Conservation (phyloP, 2,888 invertebrate genomes). For the Xanthorhoe spadicearia region DNA sequence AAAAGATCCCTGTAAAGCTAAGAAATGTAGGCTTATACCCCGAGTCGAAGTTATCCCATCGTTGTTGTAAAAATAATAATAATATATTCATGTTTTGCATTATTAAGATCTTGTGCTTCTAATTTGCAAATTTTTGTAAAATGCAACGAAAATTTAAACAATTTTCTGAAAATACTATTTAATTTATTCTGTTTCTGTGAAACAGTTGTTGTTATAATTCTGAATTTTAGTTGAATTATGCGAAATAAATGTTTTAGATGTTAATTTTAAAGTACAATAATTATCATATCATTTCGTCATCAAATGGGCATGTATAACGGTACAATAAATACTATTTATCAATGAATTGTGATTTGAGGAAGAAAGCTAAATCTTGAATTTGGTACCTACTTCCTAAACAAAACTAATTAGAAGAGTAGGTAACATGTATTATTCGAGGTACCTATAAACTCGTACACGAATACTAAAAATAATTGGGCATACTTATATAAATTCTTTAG, state of each 20-base stretch:
- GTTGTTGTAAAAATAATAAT: conserved; percentile 49
- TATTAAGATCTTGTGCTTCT: conserved; percentile 31
- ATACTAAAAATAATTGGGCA: not conserved
- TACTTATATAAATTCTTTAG: no score
- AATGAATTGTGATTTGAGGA: conserved; percentile 26
- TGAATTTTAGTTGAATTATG: conserved; percentile 19
- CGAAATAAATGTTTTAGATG: conserved; percentile 19
- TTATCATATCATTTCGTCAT: conserved; percentile 63
- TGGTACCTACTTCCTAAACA: not conserved
- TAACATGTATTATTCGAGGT: no score
- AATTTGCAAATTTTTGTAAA: conserved; percentile 63
- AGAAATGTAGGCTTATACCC: conserved; percentile 37
- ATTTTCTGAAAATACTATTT: conserved; percentile 42
- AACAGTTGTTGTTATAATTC: conserved; percentile 44
- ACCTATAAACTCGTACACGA: not conserved
- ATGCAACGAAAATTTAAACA: conserved; percentile 67
- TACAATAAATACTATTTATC: conserved; percentile 65
- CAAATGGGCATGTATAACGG: conserved; percentile 54
- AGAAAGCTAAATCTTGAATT: no score
- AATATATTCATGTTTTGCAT: conserved; percentile 9
- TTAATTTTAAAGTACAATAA: conserved; percentile 59
- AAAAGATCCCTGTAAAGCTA: conserved; percentile 41
- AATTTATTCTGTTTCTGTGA: conserved; percentile 57
- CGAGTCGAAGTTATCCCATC: conserved; percentile 48
- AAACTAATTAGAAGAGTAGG: not conserved